Percentiles rank a stretch among this genome's conserved stretches.
phyloP scores from a whole-genome alignment of 2,797 vertebrate species.

The Enoplosus armatus region DNA sequence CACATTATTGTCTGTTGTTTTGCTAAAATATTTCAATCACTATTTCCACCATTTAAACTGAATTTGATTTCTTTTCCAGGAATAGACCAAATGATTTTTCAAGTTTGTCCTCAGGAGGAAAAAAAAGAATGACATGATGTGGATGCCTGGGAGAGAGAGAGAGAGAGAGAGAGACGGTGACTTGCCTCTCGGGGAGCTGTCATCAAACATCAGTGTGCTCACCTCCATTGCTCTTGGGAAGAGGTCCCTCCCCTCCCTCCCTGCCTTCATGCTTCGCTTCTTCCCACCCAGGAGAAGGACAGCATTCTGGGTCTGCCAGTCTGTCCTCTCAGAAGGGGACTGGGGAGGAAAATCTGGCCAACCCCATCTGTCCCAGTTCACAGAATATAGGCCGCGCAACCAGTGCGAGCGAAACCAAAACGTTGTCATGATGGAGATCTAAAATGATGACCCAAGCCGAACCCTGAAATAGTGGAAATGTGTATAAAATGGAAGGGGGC shows the following conservation, averaged over 20 bases:
- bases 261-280: conserved; percentile 68
- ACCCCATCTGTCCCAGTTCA: conserved; percentile 64
- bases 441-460: conserved; percentile 33
- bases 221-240: conserved; percentile 63
- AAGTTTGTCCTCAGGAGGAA: conserved; percentile 18
- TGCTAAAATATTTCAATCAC: not conserved
- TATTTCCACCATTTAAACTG: not conserved
- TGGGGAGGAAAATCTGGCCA: conserved; percentile 64
- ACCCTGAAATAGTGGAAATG: conserved; percentile 29
- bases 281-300: conserved; percentile 49
- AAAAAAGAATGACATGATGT: conserved; percentile 39
- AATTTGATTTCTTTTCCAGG: conserved; percentile 16
- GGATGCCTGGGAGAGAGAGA: conserved; percentile 15
- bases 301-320: conserved; percentile 57
- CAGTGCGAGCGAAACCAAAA: conserved; percentile 16
- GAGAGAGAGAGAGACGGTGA: conserved; percentile 43
- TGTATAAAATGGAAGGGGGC: conserved; percentile 53
- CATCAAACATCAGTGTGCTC: conserved; percentile 72
- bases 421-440: not conserved
- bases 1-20: not conserved
- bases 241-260: conserved; percentile 27
- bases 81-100: conserved; percentile 40
- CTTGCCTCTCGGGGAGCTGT: conserved; percentile 69
- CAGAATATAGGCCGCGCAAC: conserved; percentile 26
- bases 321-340: conserved; percentile 73